A percentile compares a stretch with the other conserved stretches of the same genome.
Conservation (phyloP, 2,797 vertebrate species). For the Serranus cabrilla region DNA sequence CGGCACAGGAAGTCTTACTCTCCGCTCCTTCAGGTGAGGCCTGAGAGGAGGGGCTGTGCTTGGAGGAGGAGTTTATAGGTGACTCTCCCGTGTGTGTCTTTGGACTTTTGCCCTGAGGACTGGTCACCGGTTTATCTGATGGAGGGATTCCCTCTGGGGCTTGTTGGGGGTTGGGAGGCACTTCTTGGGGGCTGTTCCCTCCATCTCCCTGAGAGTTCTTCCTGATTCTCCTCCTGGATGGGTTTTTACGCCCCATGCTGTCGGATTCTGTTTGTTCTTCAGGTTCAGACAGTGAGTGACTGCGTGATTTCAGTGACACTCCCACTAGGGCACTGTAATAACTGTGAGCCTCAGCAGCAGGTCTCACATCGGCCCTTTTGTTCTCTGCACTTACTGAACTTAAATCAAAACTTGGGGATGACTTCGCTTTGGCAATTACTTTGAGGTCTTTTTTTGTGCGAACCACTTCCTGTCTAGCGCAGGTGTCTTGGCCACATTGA, state of each 20-base stretch:
- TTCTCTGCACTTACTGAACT: constrained; percentile 39
- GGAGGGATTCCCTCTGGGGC: constrained; percentile 40
- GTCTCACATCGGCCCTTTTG: constrained; percentile 42
- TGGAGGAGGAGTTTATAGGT: constrained; percentile 60
- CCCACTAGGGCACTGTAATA: constrained; percentile 55
- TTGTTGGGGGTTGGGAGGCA: constrained; percentile 36
- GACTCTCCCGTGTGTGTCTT: constrained; percentile 44
- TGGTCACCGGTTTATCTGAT: constrained; percentile 39
- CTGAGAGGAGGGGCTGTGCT: constrained; percentile 46
- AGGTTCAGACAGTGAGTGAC: constrained; percentile 50
- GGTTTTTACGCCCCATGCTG: constrained; percentile 81
- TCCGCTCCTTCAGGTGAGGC: constrained; percentile 67
- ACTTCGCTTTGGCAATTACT: constrained; percentile 58
- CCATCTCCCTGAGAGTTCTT: constrained; percentile 74
- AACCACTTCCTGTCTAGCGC: constrained; percentile 56
- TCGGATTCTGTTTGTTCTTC: constrained; percentile 51
- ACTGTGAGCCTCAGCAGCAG: constrained; percentile 30
- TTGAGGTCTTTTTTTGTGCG: constrained; percentile 63
- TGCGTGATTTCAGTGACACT: constrained; percentile 60
- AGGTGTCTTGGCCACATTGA: constrained; percentile 30
- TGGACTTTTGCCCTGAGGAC: constrained; percentile 57
- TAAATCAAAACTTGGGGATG: constrained; percentile 37
- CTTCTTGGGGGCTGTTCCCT: constrained; percentile 51
- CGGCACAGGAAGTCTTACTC: constrained; percentile 37
- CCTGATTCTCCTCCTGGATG: constrained; percentile 62